A percentile compares a stretch with the other conserved stretches of the same genome.
phyloP scores from a whole-genome alignment of 1,140 invertebrate species.

The Dreissena rostriformis region DNA sequence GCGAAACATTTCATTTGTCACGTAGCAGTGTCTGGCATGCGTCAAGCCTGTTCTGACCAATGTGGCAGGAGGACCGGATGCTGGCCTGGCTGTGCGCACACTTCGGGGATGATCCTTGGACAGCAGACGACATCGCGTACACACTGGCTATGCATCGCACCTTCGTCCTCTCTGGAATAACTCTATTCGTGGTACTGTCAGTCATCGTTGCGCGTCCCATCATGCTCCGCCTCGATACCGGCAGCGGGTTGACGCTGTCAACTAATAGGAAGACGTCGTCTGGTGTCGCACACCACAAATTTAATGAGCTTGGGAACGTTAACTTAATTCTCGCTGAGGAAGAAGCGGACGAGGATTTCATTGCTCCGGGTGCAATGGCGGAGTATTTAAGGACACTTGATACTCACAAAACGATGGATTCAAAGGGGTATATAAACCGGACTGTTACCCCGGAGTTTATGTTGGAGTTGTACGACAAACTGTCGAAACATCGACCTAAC shows the following conservation, averaged over 20 bases:
- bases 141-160: slow-evolving; percentile 49
- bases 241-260: background rate
- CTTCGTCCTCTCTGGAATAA: slow-evolving; percentile 21
- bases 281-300: background rate
- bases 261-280: background rate
- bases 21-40: background rate
- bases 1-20: background rate
- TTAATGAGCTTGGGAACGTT: background rate
- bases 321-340: background rate
- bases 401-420: background rate
- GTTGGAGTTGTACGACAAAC: slow-evolving; percentile 39
- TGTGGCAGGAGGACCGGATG: background rate
- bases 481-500: slow-evolving; percentile 1
- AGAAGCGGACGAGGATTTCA: background rate
- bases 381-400: background rate
- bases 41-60: background rate
- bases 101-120: background rate
- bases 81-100: background rate
- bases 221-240: slow-evolving; percentile 11
- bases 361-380: background rate
- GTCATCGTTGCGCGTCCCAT: slow-evolving; percentile 28
- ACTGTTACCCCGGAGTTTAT: slow-evolving; percentile 49
- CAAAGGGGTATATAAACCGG: background rate
- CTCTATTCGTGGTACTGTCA: background rate
- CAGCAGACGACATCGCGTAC: background rate